These are phyloP conservation scores for Pontoporia blainvillei DNA, from an alignment of 2,113 vertebrate species.

Conservation along the genomic window DNA sequence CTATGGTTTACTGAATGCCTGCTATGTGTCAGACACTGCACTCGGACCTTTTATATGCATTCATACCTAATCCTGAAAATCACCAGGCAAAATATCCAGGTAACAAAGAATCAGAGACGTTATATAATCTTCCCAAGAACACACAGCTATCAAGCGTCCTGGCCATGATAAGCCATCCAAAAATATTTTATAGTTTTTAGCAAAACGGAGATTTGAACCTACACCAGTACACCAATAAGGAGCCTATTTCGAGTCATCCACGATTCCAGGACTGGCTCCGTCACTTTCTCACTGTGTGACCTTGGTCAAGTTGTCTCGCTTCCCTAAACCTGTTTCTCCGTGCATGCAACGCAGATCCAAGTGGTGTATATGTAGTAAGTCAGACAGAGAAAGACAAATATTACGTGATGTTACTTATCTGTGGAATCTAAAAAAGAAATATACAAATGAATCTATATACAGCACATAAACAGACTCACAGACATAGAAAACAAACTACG, in stretches of 20 bases:
- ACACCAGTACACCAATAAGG: fast-evolving
- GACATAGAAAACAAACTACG: neutral
- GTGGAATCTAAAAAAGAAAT: neutral
- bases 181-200: neutral
- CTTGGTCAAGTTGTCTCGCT: fast-evolving
- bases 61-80: neutral
- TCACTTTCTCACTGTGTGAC: too few relatives aligned
- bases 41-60: fast-evolving
- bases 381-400: neutral
- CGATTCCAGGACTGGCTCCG: neutral
- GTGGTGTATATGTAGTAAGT: fast-evolving
- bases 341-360: fast-evolving
- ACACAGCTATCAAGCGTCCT: neutral
- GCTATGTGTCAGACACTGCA: fast-evolving
- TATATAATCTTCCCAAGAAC: neutral
- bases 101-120: neutral
- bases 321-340: too few relatives aligned
- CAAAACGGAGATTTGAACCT: neutral
- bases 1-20: fast-evolving
- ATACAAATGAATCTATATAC: neutral
- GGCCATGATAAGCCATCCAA: neutral
- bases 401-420: neutral
- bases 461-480: neutral
- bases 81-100: neutral
- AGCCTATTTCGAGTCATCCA: neutral